These are phyloP conservation scores for Drosophila merina DNA, from an alignment of 2,888 invertebrate species.

Conservation along the genomic window DNA sequence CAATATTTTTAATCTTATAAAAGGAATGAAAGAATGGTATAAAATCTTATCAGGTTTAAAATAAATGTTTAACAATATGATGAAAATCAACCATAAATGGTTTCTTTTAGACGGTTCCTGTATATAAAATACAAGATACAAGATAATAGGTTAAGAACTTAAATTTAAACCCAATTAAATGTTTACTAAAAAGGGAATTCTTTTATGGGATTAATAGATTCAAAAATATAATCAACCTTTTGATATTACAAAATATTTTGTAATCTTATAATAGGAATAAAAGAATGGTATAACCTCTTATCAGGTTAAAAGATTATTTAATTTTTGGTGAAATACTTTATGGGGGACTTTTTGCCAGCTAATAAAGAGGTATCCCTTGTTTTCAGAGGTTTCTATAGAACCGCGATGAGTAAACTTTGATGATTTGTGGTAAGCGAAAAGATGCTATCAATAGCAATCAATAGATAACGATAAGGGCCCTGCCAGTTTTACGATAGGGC, in stretches of 20 bases:
- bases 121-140: too few relatives aligned
- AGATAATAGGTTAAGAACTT: too few relatives aligned
- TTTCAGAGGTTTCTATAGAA: background rate
- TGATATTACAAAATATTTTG: background rate
- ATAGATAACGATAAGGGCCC: constrained; percentile 9
- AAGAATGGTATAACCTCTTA: background rate
- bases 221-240: too few relatives aligned
- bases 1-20: too few relatives aligned
- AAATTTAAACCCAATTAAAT: too few relatives aligned
- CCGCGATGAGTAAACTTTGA: constrained; percentile 1
- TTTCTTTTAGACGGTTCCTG: too few relatives aligned
- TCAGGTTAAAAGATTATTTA: background rate
- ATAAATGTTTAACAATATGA: too few relatives aligned
- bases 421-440: background rate
- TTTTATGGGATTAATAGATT: too few relatives aligned
- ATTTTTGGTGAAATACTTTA: background rate
- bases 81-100: background rate
- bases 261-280: background rate
- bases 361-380: background rate
- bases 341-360: background rate
- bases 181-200: too few relatives aligned
- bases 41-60: too few relatives aligned
- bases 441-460: constrained; percentile 9
- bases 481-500: constrained; percentile 2
- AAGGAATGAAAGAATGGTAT: too few relatives aligned